Evolutionary conservation across 30 jellyfish, hydroid and myxozoan species (phyloP), one percentile per base, ranked within the genome.

Genomic region (Turritopsis rubra): DNA sequence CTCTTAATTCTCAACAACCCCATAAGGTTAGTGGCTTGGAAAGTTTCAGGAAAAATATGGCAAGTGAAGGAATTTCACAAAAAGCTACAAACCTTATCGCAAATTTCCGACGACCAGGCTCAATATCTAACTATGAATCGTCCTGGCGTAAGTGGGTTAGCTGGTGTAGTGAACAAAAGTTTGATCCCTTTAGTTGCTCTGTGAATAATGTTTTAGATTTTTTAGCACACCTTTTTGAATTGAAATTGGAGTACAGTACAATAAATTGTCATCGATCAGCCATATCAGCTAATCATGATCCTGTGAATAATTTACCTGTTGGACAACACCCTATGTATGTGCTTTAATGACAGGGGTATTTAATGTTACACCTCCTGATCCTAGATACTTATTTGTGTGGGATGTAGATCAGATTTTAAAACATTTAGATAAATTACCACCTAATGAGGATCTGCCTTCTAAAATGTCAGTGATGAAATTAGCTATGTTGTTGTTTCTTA

Each of bases 281-380:
- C 19, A 84, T 84, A 13, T 84, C 90, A 23, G 81, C 81, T 1
- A 3, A 70, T 18, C 90, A 84, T 73, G 81, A 74, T 20, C 85
- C 80, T 7, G 54, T 84, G 17, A 73, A 84, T 16, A 81, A 81
- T 24, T 21, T 75, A 19, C 80, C 80, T 13, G 90, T 54, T 20
- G 90, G 90, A 18, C 85, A 84, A 27, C 90, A 72, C 72, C 81
- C 90, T 4, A 31, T n/a, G 86, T 84, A 19, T 72, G 80, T 72
- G 21, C 80, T 18, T 30, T 72, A 23, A 19, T 72, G 80, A 72
- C 80, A 72, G 80, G 80, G 25, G 80, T 72, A 19, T 72, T 72
- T 30, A 72, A 72, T 72, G 19, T 18, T 20, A 72, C 19, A 20
- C 80, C 80, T 25, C 80, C 80, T 72, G 25, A 72, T 18, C 80